A percentile compares a stretch with the other conserved stretches of the same genome.
These are phyloP conservation scores for Cygnus buccinator DNA, from an alignment of 2,113 vertebrate species.

Conservation along the genomic window DNA sequence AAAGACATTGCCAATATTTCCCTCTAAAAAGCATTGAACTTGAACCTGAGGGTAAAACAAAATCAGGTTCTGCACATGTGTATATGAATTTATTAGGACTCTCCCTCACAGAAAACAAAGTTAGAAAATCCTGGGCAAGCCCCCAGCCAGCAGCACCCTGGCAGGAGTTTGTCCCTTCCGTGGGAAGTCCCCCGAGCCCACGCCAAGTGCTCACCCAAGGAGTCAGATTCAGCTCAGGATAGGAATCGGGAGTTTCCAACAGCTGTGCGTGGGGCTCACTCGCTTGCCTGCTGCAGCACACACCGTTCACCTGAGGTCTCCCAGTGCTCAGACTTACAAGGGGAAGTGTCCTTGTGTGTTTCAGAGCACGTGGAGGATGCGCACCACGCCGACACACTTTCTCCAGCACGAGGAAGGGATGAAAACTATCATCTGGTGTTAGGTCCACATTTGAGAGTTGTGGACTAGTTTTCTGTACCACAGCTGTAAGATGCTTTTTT, in stretches of 20 bases:
- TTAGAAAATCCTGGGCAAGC: not conserved
- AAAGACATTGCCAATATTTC: not conserved
- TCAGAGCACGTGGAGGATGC: not conserved
- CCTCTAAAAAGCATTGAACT: not conserved
- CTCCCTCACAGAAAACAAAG: rapidly evolving
- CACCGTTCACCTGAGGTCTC: not conserved
- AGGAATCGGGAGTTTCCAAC: not conserved
- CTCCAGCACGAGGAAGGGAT: not conserved
- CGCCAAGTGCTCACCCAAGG: not conserved
- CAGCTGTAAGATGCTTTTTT: not conserved
- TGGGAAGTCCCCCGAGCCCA: not conserved
- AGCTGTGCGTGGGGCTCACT: not conserved
- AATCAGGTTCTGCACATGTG: not conserved
- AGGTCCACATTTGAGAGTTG: not conserved
- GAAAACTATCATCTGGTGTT: not conserved
- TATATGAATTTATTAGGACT: not conserved
- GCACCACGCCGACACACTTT: rapidly evolving
- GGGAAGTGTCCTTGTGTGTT: not conserved
- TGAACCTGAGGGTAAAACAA: not conserved
- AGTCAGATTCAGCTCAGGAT: not conserved
- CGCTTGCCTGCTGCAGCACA: not conserved
- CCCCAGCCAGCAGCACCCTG: not conserved
- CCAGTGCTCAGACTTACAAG: not conserved
- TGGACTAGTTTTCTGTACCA: not conserved
- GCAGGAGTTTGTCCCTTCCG: not conserved